Conservation (phyloP, 2,113 vertebrate species). For the Calonectris borealis region DNA sequence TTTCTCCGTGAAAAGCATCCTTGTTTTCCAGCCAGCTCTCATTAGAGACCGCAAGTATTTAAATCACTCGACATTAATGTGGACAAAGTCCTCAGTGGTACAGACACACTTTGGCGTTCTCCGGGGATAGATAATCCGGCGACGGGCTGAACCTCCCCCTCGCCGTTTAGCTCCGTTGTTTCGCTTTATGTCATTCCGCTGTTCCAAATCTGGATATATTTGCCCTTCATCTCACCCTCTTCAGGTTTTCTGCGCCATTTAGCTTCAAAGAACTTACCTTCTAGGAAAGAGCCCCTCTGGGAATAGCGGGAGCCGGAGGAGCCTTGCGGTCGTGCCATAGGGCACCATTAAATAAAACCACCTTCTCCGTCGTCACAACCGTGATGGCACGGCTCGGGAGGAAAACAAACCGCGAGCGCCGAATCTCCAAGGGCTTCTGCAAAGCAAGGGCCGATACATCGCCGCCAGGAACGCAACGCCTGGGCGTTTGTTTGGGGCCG, state of each 20-base stretch:
- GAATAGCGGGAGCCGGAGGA: neutral
- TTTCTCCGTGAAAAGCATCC: neutral
- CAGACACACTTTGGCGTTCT: neutral
- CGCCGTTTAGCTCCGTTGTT: neutral
- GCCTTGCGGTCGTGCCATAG: neutral
- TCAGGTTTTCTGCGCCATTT: neutral
- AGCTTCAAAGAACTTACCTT: neutral
- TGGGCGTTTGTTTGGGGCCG: accelerated
- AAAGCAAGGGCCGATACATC: neutral
- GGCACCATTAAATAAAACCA: neutral
- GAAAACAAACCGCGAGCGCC: neutral
- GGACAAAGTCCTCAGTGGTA: neutral
- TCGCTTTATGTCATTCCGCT: neutral
- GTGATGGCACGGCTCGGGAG: neutral
- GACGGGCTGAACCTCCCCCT: neutral
- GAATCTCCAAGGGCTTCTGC: neutral
- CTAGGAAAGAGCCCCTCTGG: neutral
- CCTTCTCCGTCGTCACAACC: neutral
- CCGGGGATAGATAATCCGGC: neutral
- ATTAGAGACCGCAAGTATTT: neutral
- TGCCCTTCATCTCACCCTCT: neutral
- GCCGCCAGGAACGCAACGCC: neutral
- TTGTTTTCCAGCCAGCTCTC: neutral
- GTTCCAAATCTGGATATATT: neutral
- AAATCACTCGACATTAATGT: neutral